Conservation (phyloP, 2,888 invertebrate species). For the Callyntrura sp. region DNA sequence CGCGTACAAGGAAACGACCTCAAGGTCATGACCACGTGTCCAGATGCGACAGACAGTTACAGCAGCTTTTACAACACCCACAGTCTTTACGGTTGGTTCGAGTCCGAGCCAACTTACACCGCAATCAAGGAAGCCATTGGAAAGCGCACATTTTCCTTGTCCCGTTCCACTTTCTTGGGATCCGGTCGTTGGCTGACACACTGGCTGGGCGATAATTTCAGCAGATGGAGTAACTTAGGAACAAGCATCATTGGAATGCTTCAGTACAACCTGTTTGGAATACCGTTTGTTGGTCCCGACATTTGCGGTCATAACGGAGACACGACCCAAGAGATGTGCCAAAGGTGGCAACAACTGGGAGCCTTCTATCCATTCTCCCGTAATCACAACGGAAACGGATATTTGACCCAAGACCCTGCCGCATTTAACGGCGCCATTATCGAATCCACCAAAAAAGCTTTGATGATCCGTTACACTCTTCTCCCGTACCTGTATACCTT, state of each 20-base stretch:
- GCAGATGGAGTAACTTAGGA: slow-evolving; percentile 84
- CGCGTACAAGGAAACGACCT: background rate
- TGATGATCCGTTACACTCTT: slow-evolving; percentile 85
- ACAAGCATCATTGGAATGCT: slow-evolving; percentile 84
- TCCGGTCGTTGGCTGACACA: slow-evolving; percentile 85
- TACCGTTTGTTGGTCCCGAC: slow-evolving; percentile 89
- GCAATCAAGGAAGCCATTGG: slow-evolving; percentile 44
- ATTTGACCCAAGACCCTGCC: slow-evolving; percentile 72
- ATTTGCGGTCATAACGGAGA: slow-evolving; percentile 94
- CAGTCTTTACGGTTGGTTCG: slow-evolving; percentile 84
- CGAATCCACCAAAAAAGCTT: slow-evolving; percentile 83
- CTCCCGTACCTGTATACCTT: slow-evolving; percentile 86
- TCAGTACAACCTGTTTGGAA: slow-evolving; percentile 74
- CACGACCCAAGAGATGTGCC: slow-evolving; percentile 86
- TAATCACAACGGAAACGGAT: slow-evolving; percentile 85
- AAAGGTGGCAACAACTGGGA: slow-evolving; percentile 86
- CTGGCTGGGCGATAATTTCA: slow-evolving; percentile 86
- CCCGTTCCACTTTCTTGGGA: slow-evolving; percentile 85
- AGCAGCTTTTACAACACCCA: slow-evolving; percentile 84
- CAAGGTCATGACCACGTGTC: slow-evolving; percentile 53
- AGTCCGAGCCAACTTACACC: slow-evolving; percentile 82
- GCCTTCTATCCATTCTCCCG: slow-evolving; percentile 86
- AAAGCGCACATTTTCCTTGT: slow-evolving; percentile 83
- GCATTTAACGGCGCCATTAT: slow-evolving; percentile 85
- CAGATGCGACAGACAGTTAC: slow-evolving; percentile 38